phyloP scores from a whole-genome alignment of 2,888 invertebrate species.

The Melipona beecheii region DNA sequence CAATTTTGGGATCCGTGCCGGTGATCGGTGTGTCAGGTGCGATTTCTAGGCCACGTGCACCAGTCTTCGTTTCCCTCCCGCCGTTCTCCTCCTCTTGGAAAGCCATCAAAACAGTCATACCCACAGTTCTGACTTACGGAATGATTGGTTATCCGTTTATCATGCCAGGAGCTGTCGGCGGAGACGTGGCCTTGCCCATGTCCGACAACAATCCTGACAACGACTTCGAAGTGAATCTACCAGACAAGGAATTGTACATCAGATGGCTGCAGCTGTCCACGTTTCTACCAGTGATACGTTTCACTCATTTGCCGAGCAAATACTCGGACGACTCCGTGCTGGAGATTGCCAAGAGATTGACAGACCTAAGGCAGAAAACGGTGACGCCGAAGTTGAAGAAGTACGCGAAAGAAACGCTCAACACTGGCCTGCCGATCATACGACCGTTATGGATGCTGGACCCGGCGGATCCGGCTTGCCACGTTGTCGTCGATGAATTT shows the following conservation, averaged over 20 bases:
- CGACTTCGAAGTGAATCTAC: constrained; percentile 90
- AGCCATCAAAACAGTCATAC: constrained; percentile 92
- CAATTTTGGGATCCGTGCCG: constrained; percentile 87
- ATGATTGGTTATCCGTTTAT: constrained; percentile 96
- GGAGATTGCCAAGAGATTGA: constrained; percentile 91
- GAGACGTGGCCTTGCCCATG: constrained; percentile 90
- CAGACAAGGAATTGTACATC: constrained; percentile 93
- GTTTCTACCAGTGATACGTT: constrained; percentile 96
- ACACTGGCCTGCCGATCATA: constrained; percentile 93
- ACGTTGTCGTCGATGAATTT: constrained; percentile 93
- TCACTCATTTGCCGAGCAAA: constrained; percentile 94
- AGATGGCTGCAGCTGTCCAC: constrained; percentile 95
- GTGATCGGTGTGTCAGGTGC: constrained; percentile 94
- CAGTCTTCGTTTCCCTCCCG: constrained; percentile 94
- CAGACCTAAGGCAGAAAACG: constrained; percentile 89
- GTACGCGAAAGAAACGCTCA: constrained; percentile 91
- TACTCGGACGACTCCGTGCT: constrained; percentile 92
- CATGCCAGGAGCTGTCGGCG: constrained; percentile 97
- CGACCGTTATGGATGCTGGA: constrained; percentile 96
- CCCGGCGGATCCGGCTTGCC: constrained; percentile 91
- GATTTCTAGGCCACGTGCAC: constrained; percentile 91
- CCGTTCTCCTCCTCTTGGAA: constrained; percentile 95
- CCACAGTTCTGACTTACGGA: constrained; percentile 94
- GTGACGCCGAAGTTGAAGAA: constrained; percentile 91
- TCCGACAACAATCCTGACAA: constrained; percentile 88